Base-by-base conservation (phyloP, 2,888 invertebrate species). In the Gymnosoma rotundatum region DNA sequence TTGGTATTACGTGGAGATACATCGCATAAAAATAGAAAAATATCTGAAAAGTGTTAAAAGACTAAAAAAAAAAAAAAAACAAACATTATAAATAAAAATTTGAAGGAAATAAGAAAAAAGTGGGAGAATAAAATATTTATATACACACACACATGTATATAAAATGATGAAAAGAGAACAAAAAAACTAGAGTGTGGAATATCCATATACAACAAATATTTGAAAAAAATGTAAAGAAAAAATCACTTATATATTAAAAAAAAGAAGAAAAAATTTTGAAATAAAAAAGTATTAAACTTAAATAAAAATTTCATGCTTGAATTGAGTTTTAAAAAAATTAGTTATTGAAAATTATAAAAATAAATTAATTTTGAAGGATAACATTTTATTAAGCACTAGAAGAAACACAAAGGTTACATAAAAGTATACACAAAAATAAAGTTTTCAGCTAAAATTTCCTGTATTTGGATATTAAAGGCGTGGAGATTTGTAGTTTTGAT, bases 1-100 rank as follows among this genome's bases (percentile, higher is more conserved):
- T 90, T 89, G 88, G 84, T 86, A 87, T 88, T 88, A 87, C 89
- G 89, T 89, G 90, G 87, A 88, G 87, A 88, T 87, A 89, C 74
- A 54, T 78, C 78, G 60, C 66, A 69, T 54, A 70, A 42, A 67
- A 36, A 10, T 20, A 38, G 38, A 63, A 56, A 63, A 67, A 52
- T 54, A 73, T 48, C 14, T 58, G 14, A 25, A 64, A 74, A 69
- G 58, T 32, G 20, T 1, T 32, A n/a, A 50, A 60, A 66, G 48
- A 61, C 45, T 64, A 78, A 76, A 78, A 52, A 56, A 18, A 1
- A 32, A 69, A 73, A 66, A 78, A 72, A 78, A 64, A 42, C 1
- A 42, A 32, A 32, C 67, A 72, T 66, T 67, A 58, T 21, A 45
- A 45, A 63, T 63, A 7, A n/a, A 70, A 78, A 67, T 45, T 25